phyloP scores from a whole-genome alignment of 2,888 invertebrate genomes.

The Molanna angustata region DNA sequence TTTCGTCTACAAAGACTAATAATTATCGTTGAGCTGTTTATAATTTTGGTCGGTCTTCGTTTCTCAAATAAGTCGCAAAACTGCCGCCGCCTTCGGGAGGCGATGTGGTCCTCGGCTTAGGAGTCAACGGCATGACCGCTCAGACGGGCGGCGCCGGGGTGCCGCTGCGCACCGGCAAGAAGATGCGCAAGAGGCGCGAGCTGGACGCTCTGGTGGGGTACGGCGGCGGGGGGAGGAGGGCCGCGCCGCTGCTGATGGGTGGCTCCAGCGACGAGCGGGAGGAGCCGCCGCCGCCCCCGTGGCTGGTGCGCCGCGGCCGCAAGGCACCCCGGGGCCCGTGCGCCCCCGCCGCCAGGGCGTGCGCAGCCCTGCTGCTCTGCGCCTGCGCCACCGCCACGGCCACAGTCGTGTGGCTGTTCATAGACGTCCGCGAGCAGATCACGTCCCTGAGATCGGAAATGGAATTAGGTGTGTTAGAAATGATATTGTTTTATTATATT shows the following conservation, averaged over 20 bases:
- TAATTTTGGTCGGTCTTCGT: too few species aligned
- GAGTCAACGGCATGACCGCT: constrained; percentile 16
- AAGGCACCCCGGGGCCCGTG: constrained; percentile 40
- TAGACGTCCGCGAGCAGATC: constrained; percentile 65
- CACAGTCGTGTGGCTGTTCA: constrained; percentile 65
- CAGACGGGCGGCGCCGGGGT: constrained; percentile 39
- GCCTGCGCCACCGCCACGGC: constrained; percentile 63
- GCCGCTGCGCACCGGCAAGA: constrained; percentile 62
- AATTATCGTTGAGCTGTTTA: too few species aligned
- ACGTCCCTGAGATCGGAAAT: constrained; percentile 62
- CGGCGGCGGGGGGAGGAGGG: constrained; percentile 40
- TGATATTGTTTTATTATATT: too few species aligned
- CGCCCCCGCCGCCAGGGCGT: constrained; percentile 56
- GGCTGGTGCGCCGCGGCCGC: constrained; percentile 35
- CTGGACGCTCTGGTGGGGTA: constrained; percentile 67
- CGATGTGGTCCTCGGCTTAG: too few species aligned
- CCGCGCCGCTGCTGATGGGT: constrained; percentile 62
- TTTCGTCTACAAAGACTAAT: too few species aligned
- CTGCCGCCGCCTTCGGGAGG: too few species aligned
- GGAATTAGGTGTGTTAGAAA: constrained; percentile 57
- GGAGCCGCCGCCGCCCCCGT: constrained; percentile 44
- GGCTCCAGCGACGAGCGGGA: constrained; percentile 61
- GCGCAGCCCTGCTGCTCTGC: constrained; percentile 59
- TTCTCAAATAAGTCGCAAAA: too few species aligned
- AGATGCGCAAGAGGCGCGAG: constrained; percentile 75